Evolutionary conservation across 2,113 vertebrate species (phyloP), one percentile per base, ranked within the genome.

Genomic region (Cavia porcellus): DNA sequence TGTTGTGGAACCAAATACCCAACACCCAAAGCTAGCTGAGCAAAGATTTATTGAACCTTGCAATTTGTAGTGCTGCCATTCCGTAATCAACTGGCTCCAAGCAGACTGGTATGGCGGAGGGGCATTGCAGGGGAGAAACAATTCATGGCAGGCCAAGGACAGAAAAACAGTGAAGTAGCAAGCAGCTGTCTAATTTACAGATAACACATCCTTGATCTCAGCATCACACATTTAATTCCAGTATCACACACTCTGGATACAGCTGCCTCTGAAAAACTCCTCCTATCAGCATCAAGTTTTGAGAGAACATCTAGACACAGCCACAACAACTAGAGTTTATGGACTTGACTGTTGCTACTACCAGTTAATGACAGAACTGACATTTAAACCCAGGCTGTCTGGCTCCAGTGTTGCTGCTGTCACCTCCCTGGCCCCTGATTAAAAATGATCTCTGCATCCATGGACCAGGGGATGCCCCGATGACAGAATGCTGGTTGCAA

Each of bases 391-490:
- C 30, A 4, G 4, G 47, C 10, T n/a, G 61, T 81, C 59, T 74
- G 35, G 17, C 24, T 35, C 66, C 61, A 28, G 0, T 14, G 61
- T n/a, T 42, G 64, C 86, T 50, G 19, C 14, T 64, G 30, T 79
- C 17, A 75, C 20, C 17, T 75, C 20, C 55, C 0, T 15, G 14
- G 20, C 6, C 28, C 28, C 42, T 35, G 1, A 55, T 28, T 28
- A 55, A 55, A 55, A 55, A 55, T 38, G 15, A 55, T 3, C 35
- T 55, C 11, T 61, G 22, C 70, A 59, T 77, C 17, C 24, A 4
- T 10, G 12, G 30, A 61, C 10, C 62, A 7, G 35, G 5, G 9
- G 5, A 11, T 32, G n/a, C 11, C 0, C 0, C 1, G 20, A 7
- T 11, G 20, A 86, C 5, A 61, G 7, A 6, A 4, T 13, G 17